These are phyloP conservation scores for Myoxocephalus aenaeus DNA, from an alignment of 2,797 vertebrate species.

Conservation along the genomic window DNA sequence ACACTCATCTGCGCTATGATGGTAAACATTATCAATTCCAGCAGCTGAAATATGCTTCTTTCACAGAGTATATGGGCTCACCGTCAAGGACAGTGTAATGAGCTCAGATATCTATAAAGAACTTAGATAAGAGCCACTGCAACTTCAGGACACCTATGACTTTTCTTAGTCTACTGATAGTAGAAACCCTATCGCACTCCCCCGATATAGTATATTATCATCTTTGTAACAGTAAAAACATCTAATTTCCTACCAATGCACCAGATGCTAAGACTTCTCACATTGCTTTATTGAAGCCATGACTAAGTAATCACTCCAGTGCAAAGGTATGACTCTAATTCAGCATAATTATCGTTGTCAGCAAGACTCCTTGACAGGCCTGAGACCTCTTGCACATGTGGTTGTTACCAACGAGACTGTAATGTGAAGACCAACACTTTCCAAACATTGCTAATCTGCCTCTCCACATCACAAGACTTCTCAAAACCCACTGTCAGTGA, in stretches of 20 bases:
- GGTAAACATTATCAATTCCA: background rate
- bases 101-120: background rate
- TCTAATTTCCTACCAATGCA: background rate
- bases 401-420: conserved; percentile 17
- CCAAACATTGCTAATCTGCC: conserved; percentile 10
- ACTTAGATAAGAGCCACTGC: background rate
- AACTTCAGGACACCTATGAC: background rate
- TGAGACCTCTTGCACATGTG: conserved; percentile 5
- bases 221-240: background rate
- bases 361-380: background rate
- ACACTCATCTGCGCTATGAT: background rate
- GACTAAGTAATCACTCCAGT: conserved; percentile 1
- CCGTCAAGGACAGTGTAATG: background rate
- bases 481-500: background rate
- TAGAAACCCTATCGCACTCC: background rate
- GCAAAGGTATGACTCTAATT: conserved; percentile 3
- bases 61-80: background rate
- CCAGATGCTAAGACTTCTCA: background rate
- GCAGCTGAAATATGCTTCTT: background rate
- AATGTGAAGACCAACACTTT: conserved; percentile 8
- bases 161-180: background rate
- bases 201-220: background rate
- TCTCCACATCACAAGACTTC: background rate
- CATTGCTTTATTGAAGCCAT: background rate
- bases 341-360: background rate